phyloP scores from a whole-genome alignment of 2,113 vertebrate genomes.

The Semicossyphus pulcher region DNA sequence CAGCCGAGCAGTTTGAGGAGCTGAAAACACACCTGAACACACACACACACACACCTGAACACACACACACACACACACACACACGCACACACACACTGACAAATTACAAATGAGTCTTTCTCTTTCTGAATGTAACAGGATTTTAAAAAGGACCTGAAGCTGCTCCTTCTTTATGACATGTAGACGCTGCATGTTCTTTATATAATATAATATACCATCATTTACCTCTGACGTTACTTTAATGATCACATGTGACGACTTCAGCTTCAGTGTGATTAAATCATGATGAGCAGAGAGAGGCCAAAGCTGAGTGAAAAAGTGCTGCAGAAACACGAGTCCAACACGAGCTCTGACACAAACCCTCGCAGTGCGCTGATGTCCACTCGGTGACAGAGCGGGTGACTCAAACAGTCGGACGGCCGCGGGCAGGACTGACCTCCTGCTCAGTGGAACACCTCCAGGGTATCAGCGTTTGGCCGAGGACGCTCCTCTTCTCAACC shows the following conservation, averaged over 20 bases:
- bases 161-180: no score
- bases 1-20: not conserved
- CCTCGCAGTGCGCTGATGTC: not conserved
- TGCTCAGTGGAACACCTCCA: not conserved
- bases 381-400: not conserved
- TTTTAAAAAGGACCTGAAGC: no score
- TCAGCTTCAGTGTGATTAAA: not conserved
- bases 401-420: not conserved
- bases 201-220: no score
- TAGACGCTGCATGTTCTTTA: no score
- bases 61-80: no score
- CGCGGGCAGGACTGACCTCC: not conserved
- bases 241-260: not conserved
- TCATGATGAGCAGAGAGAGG: no score
- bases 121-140: no score
- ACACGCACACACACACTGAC: no score
- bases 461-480: not conserved
- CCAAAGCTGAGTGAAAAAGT: not conserved
- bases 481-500: not conserved
- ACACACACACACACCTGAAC: not conserved
- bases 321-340: no score
- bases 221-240: no score
- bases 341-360: not conserved
- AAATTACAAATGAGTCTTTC: no score
- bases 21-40: not conserved